Conservation (phyloP, 2,888 invertebrate genomes). For the Cryptophagus acutangulus region DNA sequence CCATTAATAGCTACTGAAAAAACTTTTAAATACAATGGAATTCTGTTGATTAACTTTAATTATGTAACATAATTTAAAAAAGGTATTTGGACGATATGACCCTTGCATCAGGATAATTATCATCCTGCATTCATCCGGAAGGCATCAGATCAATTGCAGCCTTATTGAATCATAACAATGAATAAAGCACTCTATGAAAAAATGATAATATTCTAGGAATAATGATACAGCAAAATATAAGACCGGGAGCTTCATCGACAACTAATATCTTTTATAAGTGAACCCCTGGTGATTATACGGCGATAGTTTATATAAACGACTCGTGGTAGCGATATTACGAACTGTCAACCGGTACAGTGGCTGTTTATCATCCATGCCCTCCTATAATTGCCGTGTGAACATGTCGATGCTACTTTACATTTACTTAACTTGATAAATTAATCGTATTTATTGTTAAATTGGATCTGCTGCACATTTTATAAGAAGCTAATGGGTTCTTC, state of each 20-base stretch:
- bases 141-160: too few relatives aligned
- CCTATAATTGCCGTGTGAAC: slow-evolving; percentile 28
- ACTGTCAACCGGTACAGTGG: slow-evolving; percentile 23
- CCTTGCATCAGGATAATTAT: too few relatives aligned
- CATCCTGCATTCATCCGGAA: too few relatives aligned
- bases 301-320: slow-evolving; percentile 22
- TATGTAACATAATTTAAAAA: too few relatives aligned
- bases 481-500: slow-evolving; percentile 2
- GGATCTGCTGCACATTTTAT: slow-evolving; percentile 2
- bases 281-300: slow-evolving; percentile 25
- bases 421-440: slow-evolving; percentile 22
- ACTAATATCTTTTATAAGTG: slow-evolving; percentile 21
- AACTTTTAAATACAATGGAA: too few relatives aligned
- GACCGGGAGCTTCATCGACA: slow-evolving; percentile 18
- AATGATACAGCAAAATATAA: slow-evolving; percentile 10
- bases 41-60: too few relatives aligned
- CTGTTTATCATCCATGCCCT: slow-evolving; percentile 23
- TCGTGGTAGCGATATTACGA: slow-evolving; percentile 25
- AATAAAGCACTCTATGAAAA: too few relatives aligned
- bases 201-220: not conserved
- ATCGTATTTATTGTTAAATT: slow-evolving; percentile 18
- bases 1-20: too few relatives aligned
- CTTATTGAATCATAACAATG: too few relatives aligned
- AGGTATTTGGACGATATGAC: too few relatives aligned
- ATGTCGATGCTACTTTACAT: slow-evolving; percentile 23